Evolutionary conservation across 1,140 invertebrate species (phyloP), one percentile per base, ranked within the genome.

Genomic region (Lethrus apterus): DNA sequence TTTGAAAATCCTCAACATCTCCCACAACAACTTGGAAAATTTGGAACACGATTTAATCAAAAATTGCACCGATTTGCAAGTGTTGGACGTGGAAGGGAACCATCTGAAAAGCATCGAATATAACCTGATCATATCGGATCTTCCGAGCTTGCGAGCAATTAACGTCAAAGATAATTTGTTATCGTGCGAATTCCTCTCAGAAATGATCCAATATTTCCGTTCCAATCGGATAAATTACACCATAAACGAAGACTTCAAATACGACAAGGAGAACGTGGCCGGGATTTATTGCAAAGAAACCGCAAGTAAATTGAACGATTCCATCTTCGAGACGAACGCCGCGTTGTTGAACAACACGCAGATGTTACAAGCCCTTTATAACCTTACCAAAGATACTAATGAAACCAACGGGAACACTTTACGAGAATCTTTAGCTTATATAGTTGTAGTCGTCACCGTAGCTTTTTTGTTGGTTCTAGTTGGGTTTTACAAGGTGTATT

Each of bases 211-310:
- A 10, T 65, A 52, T 48, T 55, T 63, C 15, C 51, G 51, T 14
- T 50, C 46, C 10, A 60, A 57, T 19, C n/a, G 45, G 17, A 56
- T 63, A 4, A 54, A 43, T 21, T 65, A 52, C 26, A 62, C 55
- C 1, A 45, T 54, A 4, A 57, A 57, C 40, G 57, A 65, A 40
- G 40, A 56, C 35, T 46, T 58, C 3, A 31, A 58, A n/a, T 50
- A 56, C 31, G 48, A 58, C 20, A 52, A 55, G 30, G 56, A 63
- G 32, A 65, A 65, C 50, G 55, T 65, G 11, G 59, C 51, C 10
- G 63, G 63, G 5, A 65, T 65, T 44, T 56, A 57, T 36, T 65
- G 63, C 32, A 51, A 46, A 31, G 52, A 55, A 41, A 49, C 46
- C 3, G 18, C 19, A 10, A 33, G 49, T 45, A 52, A 45, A 38